Base-by-base conservation (phyloP, 2,797 vertebrate genomes). In the Selene dorsalis region DNA sequence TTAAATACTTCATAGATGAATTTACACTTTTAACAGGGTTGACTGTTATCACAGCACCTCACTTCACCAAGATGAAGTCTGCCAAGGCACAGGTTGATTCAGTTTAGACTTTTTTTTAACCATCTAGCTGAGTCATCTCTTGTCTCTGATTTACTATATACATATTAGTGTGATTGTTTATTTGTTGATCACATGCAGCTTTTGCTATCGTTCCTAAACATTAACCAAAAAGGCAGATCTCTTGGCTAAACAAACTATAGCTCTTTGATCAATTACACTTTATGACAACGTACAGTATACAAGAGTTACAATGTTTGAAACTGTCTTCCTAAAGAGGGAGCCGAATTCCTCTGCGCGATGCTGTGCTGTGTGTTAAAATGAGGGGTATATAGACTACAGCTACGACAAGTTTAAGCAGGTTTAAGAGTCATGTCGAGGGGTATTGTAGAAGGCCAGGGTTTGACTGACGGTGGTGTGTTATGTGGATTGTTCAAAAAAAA, bases 331-430 rank as follows among this genome's bases (percentile, higher is more conserved):
- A 3, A 57, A 60, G 78, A 59, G 62, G 72, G 62, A 43, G 69
- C 56, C 12, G 48, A 74, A 43, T 26, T 63, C 56, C 69, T 69
- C 63, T 6, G 55, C 17, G 41, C 20, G 30, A 77, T 32, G 77
- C 74, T 72, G 75, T 67, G 84, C 74, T 58, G 79, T 69, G 85
- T 83, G 83, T 83, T 70, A 74, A 81, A 69, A 63, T 10, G 18
- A 56, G 88, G 91, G 87, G 87, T 90, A 89, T 88, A 43, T 80
- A 90, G 92, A 88, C 86, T 90, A 89, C 82, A 93, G 91, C 93
- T 64, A 81, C 93, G 95, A 92, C 85, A 93, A 16, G 93, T 95
- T 92, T 84, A 92, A 93, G 95, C 93, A 93, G 93, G 95, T 93
- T 93, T 93, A 83, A 89, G 87, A 92, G 95, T 95, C 91, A 94